These are phyloP conservation scores for Drosophila pseudoananassae DNA, from an alignment of 1,140 invertebrate genomes.

Conservation along the genomic window DNA sequence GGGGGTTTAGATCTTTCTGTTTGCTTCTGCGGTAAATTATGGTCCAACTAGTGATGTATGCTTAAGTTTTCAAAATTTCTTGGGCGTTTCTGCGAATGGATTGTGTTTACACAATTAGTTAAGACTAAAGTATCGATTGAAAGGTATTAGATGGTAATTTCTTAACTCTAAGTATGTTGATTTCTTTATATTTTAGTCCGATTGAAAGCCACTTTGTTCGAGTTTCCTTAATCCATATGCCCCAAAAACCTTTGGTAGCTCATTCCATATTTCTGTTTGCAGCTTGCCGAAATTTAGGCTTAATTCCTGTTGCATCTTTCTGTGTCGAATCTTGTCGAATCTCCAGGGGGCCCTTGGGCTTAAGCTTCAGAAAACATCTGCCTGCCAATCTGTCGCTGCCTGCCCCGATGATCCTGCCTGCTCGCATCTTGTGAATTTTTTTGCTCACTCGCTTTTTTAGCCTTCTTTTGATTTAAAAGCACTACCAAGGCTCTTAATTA, in stretches of 20 bases:
- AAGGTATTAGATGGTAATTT: background rate
- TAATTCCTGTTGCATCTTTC: constrained; percentile 40
- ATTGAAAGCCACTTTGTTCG: background rate
- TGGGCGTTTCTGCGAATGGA: background rate
- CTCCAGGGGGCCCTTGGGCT: constrained; percentile 50
- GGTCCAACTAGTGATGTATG: constrained; percentile 5
- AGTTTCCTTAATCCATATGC: constrained; percentile 24
- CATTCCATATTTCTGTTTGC: constrained; percentile 57
- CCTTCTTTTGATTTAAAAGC: constrained; percentile 68
- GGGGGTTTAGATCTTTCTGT: constrained; percentile 18
- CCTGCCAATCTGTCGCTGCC: constrained; percentile 58
- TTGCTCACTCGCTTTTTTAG: constrained; percentile 9
- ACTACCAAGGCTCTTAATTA: constrained; percentile 74
- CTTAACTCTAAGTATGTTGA: too few species aligned
- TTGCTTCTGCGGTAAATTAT: constrained; percentile 17
- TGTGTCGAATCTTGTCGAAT: constrained; percentile 3
- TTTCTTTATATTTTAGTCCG: background rate
- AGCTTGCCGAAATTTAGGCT: constrained; percentile 63
- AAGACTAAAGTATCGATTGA: background rate
- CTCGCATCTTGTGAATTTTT: constrained; percentile 6
- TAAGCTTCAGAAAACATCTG: constrained; percentile 58
- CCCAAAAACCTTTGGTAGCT: constrained; percentile 19
- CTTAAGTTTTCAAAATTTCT: background rate
- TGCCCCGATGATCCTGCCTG: constrained; percentile 31
- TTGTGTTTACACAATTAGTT: constrained; percentile 1